phyloP scores from a whole-genome alignment of 2,797 vertebrate genomes.

The Streptopelia turtur region DNA sequence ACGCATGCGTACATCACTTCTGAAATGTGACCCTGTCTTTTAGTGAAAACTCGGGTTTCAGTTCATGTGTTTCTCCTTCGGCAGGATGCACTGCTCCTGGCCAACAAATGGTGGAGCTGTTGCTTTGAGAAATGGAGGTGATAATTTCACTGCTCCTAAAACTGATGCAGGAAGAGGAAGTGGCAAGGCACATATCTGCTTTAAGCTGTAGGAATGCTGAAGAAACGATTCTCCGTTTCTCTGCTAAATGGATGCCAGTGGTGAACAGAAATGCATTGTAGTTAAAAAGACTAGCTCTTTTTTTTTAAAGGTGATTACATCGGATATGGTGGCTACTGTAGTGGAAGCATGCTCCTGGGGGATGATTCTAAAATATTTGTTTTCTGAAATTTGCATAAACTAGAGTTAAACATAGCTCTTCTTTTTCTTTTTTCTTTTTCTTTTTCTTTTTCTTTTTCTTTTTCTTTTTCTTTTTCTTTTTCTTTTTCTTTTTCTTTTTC shows the following conservation, averaged over 20 bases:
- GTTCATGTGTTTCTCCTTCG: accelerated
- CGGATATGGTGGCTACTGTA: background rate
- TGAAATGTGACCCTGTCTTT: background rate
- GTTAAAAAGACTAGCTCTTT: background rate
- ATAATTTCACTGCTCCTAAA: accelerated
- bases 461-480: background rate
- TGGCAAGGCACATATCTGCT: background rate
- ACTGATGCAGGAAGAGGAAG: background rate
- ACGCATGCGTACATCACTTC: accelerated
- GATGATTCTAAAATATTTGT: background rate
- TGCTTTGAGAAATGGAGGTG: constrained; percentile 64
- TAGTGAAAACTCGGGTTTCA: accelerated
- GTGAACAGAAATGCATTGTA: background rate
- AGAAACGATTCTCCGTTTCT: background rate
- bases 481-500: background rate
- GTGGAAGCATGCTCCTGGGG: background rate
- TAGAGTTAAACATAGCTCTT: accelerated
- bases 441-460: background rate
- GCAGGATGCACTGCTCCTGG: constrained; percentile 30
- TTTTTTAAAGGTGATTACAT: background rate
- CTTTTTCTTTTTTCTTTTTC: background rate
- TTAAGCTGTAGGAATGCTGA: background rate
- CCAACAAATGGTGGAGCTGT: constrained; percentile 73
- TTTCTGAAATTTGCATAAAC: background rate
- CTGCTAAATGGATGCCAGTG: background rate